These are phyloP conservation scores for Callopanchax toddi DNA, from an alignment of 2,113 vertebrate species.

Conservation along the genomic window DNA sequence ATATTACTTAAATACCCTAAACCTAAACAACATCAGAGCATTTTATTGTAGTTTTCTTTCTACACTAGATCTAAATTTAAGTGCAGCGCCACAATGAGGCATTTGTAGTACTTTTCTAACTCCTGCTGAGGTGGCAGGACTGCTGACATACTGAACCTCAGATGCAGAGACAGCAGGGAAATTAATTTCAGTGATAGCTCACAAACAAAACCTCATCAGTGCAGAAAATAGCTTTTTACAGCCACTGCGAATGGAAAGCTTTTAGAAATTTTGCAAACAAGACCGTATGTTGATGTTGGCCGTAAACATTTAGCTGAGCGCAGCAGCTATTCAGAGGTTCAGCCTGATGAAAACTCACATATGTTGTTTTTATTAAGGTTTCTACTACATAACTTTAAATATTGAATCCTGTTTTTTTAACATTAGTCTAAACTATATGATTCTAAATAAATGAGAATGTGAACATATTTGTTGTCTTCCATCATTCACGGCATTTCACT, in stretches of 20 bases:
- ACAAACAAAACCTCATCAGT: conserved; percentile 58
- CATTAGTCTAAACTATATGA: no score
- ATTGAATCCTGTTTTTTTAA: no score
- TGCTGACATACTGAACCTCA: conserved; percentile 24
- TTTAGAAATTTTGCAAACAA: conserved; percentile 60
- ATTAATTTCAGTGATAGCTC: conserved; percentile 53
- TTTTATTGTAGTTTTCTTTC: not conserved
- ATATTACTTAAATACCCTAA: not conserved
- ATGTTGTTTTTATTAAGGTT: no score
- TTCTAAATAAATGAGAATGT: no score
- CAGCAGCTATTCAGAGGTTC: conserved; percentile 24
- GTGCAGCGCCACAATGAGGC: not conserved
- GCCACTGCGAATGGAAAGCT: conserved; percentile 42
- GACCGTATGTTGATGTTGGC: conserved; percentile 35
- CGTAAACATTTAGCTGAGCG: conserved; percentile 35
- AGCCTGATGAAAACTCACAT: not conserved
- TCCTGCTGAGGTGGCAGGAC: conserved; percentile 43
- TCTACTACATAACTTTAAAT: no score
- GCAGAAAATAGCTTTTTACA: conserved; percentile 57
- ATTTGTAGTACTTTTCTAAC: conserved; percentile 14
- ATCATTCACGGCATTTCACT: no score
- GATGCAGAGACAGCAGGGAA: conserved; percentile 32
- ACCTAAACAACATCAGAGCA: no score
- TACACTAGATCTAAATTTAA: conserved; percentile 11
- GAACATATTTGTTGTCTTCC: no score